These are phyloP conservation scores for Arrhamphus sclerolepis DNA, from an alignment of 2,797 vertebrate species.

Conservation along the genomic window DNA sequence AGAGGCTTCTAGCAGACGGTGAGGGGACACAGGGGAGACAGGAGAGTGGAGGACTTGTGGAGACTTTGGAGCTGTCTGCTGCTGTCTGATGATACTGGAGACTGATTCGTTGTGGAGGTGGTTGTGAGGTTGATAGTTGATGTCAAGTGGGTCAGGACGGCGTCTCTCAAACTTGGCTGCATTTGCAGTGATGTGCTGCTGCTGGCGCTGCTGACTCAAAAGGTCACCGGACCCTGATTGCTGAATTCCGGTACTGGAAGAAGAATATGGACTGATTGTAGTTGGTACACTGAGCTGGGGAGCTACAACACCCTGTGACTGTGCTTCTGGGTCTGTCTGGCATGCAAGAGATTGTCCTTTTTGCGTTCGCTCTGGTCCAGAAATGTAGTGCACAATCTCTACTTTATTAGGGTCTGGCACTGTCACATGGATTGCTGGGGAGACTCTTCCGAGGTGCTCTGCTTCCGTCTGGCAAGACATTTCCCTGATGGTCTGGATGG, in stretches of 20 bases:
- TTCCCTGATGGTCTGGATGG: conserved; percentile 94
- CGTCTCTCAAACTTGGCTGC: conserved; percentile 91
- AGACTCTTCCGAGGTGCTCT: conserved; percentile 89
- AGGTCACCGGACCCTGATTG: conserved; percentile 87
- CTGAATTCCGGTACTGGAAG: conserved; percentile 79
- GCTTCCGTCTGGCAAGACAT: conserved; percentile 96
- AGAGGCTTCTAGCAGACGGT: conserved; percentile 91
- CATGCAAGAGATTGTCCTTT: conserved; percentile 95
- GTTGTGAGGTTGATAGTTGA: conserved; percentile 91
- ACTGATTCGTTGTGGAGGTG: conserved; percentile 92
- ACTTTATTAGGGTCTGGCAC: conserved; percentile 92
- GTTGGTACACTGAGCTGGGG: conserved; percentile 92
- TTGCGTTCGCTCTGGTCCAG: conserved; percentile 94
- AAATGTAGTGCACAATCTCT: conserved; percentile 97
- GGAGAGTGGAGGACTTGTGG: conserved; percentile 98
- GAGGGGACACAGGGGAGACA: conserved; percentile 94
- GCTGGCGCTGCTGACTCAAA: conserved; percentile 81
- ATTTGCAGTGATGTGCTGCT: conserved; percentile 74
- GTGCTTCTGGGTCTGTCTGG: conserved; percentile 93
- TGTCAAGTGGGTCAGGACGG: conserved; percentile 95
- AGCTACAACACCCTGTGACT: conserved; percentile 88
- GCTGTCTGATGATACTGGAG: conserved; percentile 92
- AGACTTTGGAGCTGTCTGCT: conserved; percentile 86
- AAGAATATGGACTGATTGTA: conserved; percentile 90
- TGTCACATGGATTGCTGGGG: conserved; percentile 94